These are phyloP conservation scores for Salarias fasciatus DNA, from an alignment of 2,797 vertebrate species.

Conservation along the genomic window DNA sequence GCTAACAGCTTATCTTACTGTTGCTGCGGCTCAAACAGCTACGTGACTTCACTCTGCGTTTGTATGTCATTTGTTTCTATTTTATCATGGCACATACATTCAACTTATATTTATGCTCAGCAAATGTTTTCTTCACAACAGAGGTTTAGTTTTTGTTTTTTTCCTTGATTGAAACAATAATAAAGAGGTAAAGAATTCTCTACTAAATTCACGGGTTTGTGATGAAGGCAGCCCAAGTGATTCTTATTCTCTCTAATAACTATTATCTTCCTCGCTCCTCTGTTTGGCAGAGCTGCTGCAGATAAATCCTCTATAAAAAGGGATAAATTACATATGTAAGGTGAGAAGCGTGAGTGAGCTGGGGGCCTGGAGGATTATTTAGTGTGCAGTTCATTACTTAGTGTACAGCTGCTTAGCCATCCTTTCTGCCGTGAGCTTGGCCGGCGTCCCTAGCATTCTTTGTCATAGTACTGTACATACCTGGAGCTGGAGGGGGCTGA, in stretches of 20 bases:
- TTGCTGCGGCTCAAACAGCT: constrained; percentile 27
- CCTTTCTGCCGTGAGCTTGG: constrained; percentile 89
- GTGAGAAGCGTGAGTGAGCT: constrained; percentile 89
- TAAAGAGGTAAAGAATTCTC: constrained; percentile 40
- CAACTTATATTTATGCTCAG: no score
- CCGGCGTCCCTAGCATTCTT: constrained; percentile 88
- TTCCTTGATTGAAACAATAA: no score
- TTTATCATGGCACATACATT: not conserved
- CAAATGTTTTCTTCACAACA: no score
- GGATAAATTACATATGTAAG: constrained; percentile 85
- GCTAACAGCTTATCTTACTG: constrained; percentile 64
- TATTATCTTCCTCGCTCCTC: constrained; percentile 72
- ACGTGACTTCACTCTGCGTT: no score
- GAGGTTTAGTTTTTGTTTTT: no score
- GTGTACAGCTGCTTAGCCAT: constrained; percentile 94
- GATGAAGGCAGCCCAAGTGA: constrained; percentile 68
- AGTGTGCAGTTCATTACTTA: constrained; percentile 93
- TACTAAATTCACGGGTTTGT: constrained; percentile 66
- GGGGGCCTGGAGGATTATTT: constrained; percentile 88
- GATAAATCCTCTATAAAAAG: constrained; percentile 75
- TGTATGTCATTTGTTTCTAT: not conserved
- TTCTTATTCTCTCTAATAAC: constrained; percentile 76
- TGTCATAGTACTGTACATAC: constrained; percentile 93
- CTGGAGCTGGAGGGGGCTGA: constrained; percentile 99
- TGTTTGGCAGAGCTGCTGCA: constrained; percentile 62